Base-by-base conservation (phyloP, 2,797 vertebrate genomes). In the Xenentodon cancila region DNA sequence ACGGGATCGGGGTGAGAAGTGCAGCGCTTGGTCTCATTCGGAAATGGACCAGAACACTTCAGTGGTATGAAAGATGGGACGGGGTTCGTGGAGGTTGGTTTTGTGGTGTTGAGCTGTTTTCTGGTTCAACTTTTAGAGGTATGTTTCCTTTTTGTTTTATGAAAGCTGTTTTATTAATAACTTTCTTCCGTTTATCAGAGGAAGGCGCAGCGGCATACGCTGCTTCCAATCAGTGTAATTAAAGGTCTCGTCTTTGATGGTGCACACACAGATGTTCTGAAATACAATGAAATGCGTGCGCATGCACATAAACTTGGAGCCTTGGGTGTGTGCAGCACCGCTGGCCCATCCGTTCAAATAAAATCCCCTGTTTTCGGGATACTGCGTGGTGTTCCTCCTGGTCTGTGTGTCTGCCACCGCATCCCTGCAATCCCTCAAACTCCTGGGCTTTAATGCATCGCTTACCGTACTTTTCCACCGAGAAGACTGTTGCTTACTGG, bases 381-480 rank as follows among this genome's bases (percentile, higher is more conserved):
- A 57, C 73, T 68, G 53, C 63, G 53, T 59, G 57, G 21, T 46
- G 59, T 75, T 80, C 77, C 72, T 68, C 66, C 20, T 50, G 27
- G 27, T 60, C 62, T 69, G 67, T 57, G 22, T 77, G 77, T 70
- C 69, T 80, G 77, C 71, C 75, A 45, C 73, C 16, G 56, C 48
- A 61, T 84, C 75, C 81, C 87, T 91, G 90, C 80, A 74, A 70
- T 75, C 73, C 83, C 68, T 89, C 88, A 90, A 83, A 77, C 67
- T 82, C 73, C 79, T 49, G 46, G 56, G 47, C 78, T 75, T 85
- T 80, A 89, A 85, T 88, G 68, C 84, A 69, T 77, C 67, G 7
- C 56, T 90, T 87, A 92, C 89, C 51, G 1, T 64, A 67, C 79
- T 89, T 92, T 92, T 92, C 90, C 91, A 91, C 57, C 34, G 8